Conservation (phyloP, 2,797 vertebrate genomes). For the Pristis pectinata region DNA sequence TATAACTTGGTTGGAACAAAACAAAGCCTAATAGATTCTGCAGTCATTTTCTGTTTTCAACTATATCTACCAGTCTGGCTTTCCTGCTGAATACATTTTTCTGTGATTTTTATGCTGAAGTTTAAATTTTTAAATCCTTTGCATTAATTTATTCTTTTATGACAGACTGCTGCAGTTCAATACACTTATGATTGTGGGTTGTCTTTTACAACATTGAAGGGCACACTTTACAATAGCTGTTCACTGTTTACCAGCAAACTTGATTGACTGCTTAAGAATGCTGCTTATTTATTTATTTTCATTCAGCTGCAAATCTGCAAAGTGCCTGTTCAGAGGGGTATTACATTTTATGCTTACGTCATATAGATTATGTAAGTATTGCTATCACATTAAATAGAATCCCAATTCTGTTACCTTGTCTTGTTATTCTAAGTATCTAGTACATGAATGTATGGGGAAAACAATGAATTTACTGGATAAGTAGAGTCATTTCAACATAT, state of each 20-base stretch:
- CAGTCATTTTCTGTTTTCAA: background rate
- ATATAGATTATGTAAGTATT: background rate
- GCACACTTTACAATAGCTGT: background rate
- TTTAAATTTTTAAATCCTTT: conserved; percentile 7
- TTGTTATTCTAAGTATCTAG: background rate
- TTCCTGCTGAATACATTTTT: background rate
- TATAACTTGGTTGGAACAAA: background rate
- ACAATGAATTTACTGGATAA: background rate
- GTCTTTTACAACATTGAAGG: conserved; percentile 19
- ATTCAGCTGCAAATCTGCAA: conserved; percentile 9
- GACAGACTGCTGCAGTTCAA: conserved; percentile 27
- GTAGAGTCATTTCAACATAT: background rate
- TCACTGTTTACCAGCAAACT: conserved; percentile 8
- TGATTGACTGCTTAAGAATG: background rate
- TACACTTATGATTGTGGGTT: conserved; percentile 19
- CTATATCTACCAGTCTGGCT: background rate
- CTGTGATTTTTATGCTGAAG: conserved; percentile 8
- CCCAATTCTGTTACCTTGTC: background rate
- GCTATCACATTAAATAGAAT: background rate
- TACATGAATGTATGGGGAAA: background rate
- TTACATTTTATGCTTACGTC: background rate
- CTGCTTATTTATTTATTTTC: background rate
- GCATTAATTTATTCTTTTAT: conserved; percentile 18
- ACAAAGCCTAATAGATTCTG: background rate
- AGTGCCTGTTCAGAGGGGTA: background rate